These are phyloP conservation scores for Lucilia cuprina DNA, from an alignment of 1,140 invertebrate genomes.

Conservation along the genomic window DNA sequence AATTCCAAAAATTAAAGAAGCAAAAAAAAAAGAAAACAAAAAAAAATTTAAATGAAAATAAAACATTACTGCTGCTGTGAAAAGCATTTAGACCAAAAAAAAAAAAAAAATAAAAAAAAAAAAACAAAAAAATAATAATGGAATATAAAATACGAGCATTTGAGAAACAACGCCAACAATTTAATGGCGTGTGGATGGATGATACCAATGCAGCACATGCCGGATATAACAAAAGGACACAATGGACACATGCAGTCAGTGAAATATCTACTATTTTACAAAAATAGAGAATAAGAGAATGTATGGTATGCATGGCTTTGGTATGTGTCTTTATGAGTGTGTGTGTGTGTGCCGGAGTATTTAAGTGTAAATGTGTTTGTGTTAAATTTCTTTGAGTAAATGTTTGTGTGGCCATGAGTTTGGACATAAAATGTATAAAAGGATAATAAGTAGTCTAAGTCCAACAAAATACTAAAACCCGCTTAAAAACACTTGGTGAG, in stretches of 20 bases:
- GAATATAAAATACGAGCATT: neutral
- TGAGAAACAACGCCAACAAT: constrained; percentile 27
- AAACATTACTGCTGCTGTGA: constrained; percentile 22
- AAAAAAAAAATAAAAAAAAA: neutral
- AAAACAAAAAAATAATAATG: too few relatives aligned
- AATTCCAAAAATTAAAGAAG: too few relatives aligned
- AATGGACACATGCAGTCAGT: constrained; percentile 2
- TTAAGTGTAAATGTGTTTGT: too few relatives aligned
- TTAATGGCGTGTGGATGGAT: constrained; percentile 27
- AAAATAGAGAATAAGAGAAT: too few relatives aligned
- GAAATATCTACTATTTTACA: neutral
- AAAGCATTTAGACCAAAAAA: constrained; percentile 19
- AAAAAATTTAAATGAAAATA: neutral
- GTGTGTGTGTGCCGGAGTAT: too few relatives aligned
- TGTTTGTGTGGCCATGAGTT: neutral
- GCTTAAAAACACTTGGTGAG: too few relatives aligned
- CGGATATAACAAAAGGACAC: constrained; percentile 28
- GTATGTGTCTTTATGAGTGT: too few relatives aligned
- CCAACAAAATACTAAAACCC: neutral
- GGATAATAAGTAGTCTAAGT: constrained; percentile 16
- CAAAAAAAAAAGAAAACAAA: too few relatives aligned
- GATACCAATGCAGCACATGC: constrained; percentile 31
- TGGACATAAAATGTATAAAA: constrained; percentile 13
- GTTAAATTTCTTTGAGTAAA: too few relatives aligned
- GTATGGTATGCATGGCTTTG: neutral